Base-by-base conservation (phyloP, 2,888 invertebrate species). In the Yponomeuta malinellus region DNA sequence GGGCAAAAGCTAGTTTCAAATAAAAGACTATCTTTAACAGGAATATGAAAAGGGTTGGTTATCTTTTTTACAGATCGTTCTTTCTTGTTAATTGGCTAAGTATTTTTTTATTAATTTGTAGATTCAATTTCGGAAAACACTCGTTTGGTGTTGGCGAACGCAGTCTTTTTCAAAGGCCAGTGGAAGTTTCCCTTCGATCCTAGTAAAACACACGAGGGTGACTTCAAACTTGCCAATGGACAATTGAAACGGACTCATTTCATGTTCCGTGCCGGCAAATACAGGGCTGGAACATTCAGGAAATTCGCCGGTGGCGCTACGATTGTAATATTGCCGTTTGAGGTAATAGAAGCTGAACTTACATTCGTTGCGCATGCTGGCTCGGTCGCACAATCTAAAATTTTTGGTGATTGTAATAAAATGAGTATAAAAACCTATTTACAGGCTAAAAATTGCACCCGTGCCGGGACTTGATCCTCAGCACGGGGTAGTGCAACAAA, bases 131-230 rank as follows among this genome's bases (percentile, higher is more conserved):
- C 88, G 33, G 83, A 90, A 15, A 92, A 93, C 1, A 87, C 94
- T 9, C 92, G 94, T 74, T 82, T 96, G 84, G 82, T 96, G 8
- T 79, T 95, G 52, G 90, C 94, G 6, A 96, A 95, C 78, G 95
- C 95, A 2, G 85, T 96, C 33, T 96, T 93, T 84, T 96, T 96
- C 90, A 95, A 96, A 83, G 96, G 96, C 0, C 79, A 93, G 0
- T 96, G 96, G 96, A 86, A 93, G 37, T 86, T 92, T 63, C 93
- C 93, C 69, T 97, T 97, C 79, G 89, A 93, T 8, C 82, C 85
- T 31, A 87, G 93, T 69, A 77, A 88, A 1, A 96, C 96, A 0
- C 77, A 76, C 70, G 73, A 80, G 0, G 90, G 86, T 9, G 84
- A 86, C 15, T 97, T 97, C 83, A 82, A 91, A 72, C 79, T 93